Evolutionary conservation across 2,113 vertebrate genomes (phyloP).

Genomic region (Grammomys dolichurus): DNA sequence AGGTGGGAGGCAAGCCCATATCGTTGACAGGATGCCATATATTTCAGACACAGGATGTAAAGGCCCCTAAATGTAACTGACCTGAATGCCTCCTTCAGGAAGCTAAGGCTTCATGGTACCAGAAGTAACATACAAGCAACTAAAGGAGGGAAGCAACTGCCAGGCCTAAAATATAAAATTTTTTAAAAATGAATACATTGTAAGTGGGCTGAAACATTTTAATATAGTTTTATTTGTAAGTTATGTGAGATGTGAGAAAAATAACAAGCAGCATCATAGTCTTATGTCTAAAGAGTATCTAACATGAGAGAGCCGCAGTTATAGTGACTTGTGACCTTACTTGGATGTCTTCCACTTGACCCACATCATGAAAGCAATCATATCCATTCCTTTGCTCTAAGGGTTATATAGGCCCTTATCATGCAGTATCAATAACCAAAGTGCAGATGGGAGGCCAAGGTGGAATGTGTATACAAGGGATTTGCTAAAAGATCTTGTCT

Average conservation of each 20-base stretch:
- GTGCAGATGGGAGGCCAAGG: neutral
- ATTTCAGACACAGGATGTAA: neutral
- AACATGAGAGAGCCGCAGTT: neutral
- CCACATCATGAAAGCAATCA: neutral
- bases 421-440: neutral
- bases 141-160: neutral
- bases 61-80: neutral
- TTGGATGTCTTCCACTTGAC: neutral
- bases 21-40: neutral
- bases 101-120: neutral
- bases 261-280: neutral
- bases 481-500: conserved; percentile 10
- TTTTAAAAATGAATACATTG: neutral
- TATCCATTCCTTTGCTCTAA: neutral
- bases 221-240: neutral
- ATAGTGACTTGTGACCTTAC: neutral
- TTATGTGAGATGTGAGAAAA: neutral
- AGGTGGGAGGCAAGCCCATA: neutral
- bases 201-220: neutral
- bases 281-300: neutral
- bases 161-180: neutral
- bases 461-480: neutral
- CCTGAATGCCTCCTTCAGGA: neutral
- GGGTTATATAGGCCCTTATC: neutral
- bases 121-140: neutral